Conservation (phyloP, 1,140 invertebrate genomes). For the Sinella curviseta region DNA sequence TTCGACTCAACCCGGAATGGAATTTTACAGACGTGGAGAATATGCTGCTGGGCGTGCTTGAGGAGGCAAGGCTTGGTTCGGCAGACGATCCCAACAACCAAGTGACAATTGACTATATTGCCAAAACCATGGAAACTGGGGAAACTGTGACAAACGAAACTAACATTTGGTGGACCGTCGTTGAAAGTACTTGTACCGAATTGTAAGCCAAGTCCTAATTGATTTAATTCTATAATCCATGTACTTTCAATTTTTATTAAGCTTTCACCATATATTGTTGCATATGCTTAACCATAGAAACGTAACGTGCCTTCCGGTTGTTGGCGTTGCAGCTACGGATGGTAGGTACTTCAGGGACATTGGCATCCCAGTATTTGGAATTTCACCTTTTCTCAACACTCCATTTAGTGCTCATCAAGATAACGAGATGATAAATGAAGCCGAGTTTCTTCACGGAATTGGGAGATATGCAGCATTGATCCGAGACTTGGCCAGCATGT, state of each 20-base stretch:
- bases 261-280: background rate
- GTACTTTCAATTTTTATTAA: background rate
- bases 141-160: background rate
- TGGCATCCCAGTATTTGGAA: constrained; percentile 72
- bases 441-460: constrained; percentile 70
- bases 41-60: background rate
- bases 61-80: background rate
- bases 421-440: constrained; percentile 71
- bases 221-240: no score
- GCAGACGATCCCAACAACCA: constrained; percentile 53
- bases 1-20: background rate
- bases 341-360: constrained; percentile 54
- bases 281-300: background rate
- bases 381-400: constrained; percentile 75
- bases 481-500: constrained; percentile 60
- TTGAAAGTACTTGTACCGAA: background rate
- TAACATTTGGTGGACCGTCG: background rate
- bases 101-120: background rate
- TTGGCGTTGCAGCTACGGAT: constrained; percentile 61
- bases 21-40: constrained; percentile 4
- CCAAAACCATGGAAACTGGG: background rate
- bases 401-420: constrained; percentile 72
- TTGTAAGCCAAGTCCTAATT: background rate
- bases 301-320: constrained; percentile 34
- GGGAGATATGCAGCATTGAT: constrained; percentile 68